Evolutionary conservation across 2,113 vertebrate genomes (phyloP).

Genomic region (Dissostichus mawsoni): DNA sequence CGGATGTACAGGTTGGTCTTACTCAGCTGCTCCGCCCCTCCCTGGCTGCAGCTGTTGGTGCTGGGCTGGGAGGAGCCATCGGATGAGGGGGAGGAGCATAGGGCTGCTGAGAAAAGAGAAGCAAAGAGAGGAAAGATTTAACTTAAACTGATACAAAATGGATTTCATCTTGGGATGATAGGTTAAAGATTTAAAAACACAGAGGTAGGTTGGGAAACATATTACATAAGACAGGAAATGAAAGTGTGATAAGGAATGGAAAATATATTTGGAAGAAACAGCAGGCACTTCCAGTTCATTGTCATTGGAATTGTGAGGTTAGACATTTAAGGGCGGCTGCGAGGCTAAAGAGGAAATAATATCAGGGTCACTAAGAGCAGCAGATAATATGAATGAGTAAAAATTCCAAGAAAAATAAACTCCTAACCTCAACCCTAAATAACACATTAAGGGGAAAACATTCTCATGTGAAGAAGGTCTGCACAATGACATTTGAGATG

Average conservation of each 20-base stretch:
- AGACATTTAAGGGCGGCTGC: slow-evolving; percentile 21
- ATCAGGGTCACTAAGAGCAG: slow-evolving; percentile 21
- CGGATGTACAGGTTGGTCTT: slow-evolving; percentile 99
- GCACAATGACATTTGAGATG: neutral
- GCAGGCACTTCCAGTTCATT: slow-evolving; percentile 11
- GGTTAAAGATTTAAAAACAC: slow-evolving; percentile 5
- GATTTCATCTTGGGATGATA: neutral
- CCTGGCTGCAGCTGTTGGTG: slow-evolving; percentile 95
- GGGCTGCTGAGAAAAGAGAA: slow-evolving; percentile 89
- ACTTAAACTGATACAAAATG: neutral
- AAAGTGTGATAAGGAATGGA: slow-evolving; percentile 11
- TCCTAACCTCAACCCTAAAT: slow-evolving; percentile 14
- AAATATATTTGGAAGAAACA: slow-evolving; percentile 14
- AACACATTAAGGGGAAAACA: neutral
- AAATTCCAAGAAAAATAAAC: slow-evolving; percentile 6
- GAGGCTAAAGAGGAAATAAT: slow-evolving; percentile 8
- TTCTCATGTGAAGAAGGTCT: neutral
- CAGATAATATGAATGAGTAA: slow-evolving; percentile 21
- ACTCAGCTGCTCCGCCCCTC: slow-evolving; percentile 94
- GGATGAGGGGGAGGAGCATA: slow-evolving; percentile 98
- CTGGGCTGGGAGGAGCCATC: slow-evolving; percentile 98
- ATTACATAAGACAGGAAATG: neutral
- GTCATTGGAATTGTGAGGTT: slow-evolving; percentile 9
- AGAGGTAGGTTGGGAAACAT: slow-evolving; percentile 4
- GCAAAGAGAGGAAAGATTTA: neutral